Percentiles rank a stretch among this genome's conserved stretches.
Evolutionary conservation across 2,888 invertebrate species (phyloP).

Genomic region (Pristionchus fissidentatus): DNA sequence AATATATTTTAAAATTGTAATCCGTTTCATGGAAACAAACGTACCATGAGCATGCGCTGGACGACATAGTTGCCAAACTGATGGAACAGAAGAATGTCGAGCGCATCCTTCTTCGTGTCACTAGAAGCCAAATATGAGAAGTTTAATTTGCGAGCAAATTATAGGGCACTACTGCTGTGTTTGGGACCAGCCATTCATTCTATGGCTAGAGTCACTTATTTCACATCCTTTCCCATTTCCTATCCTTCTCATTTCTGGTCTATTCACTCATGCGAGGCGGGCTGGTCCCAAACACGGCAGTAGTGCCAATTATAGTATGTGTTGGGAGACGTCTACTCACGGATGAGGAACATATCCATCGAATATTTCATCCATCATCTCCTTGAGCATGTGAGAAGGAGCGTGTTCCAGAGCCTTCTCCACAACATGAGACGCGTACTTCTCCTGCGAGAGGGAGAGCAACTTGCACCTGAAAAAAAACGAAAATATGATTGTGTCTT

Average conservation of each 20-base stretch:
- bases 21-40: no score
- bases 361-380: constrained; percentile 70
- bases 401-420: constrained; percentile 68
- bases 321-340: constrained; percentile 48
- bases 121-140: constrained; percentile 43
- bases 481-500: not conserved
- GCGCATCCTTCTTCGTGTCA: constrained; percentile 63
- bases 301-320: not conserved
- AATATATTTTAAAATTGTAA: not conserved
- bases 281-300: no score
- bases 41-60: constrained; percentile 68
- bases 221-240: no score
- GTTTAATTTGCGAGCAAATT: not conserved
- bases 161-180: no score
- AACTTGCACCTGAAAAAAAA: constrained; percentile 65
- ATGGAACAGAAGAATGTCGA: constrained; percentile 72
- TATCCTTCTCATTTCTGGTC: no score
- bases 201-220: no score
- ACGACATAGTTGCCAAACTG: constrained; percentile 74
- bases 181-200: no score
- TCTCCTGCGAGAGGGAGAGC: constrained; percentile 70
- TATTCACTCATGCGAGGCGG: no score
- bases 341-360: constrained; percentile 68
- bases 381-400: constrained; percentile 56
- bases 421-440: constrained; percentile 72